These are phyloP conservation scores for Prinia subflava DNA, from an alignment of 2,113 vertebrate genomes.

Conservation along the genomic window DNA sequence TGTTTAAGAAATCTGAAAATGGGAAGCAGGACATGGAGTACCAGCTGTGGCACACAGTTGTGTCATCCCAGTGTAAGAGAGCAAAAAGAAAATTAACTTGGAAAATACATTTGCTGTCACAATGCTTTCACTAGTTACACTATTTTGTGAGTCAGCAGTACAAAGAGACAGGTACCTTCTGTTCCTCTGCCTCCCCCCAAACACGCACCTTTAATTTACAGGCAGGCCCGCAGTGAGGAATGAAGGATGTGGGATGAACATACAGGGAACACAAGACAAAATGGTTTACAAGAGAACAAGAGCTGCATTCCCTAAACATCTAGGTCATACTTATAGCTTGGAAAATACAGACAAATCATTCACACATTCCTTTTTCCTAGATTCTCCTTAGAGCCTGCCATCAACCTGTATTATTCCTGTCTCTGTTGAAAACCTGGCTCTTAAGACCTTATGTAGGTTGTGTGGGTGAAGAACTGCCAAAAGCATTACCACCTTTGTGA, in stretches of 20 bases:
- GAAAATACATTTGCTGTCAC: background rate
- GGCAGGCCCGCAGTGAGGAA: background rate
- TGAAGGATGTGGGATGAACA: background rate
- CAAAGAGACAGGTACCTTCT: background rate
- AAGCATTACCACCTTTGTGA: background rate
- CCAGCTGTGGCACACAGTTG: rapidly evolving
- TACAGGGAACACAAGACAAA: background rate
- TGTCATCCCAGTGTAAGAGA: background rate
- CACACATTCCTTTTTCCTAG: background rate
- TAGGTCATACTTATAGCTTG: background rate
- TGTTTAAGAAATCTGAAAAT: background rate
- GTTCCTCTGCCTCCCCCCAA: background rate
- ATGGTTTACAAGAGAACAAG: background rate
- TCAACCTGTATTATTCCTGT: background rate
- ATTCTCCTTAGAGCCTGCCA: background rate
- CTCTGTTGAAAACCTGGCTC: background rate
- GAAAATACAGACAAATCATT: background rate
- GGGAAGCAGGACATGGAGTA: background rate
- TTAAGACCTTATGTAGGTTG: background rate
- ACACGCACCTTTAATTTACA: background rate
- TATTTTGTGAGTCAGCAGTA: background rate
- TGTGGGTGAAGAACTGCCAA: background rate
- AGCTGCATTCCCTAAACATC: background rate
- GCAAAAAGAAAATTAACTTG: background rate
- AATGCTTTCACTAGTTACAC: background rate